A percentile compares a stretch with the other conserved stretches of the same genome.
Evolutionary conservation across 2,113 vertebrate species (phyloP).

Genomic region (Lipophrys pholis): DNA sequence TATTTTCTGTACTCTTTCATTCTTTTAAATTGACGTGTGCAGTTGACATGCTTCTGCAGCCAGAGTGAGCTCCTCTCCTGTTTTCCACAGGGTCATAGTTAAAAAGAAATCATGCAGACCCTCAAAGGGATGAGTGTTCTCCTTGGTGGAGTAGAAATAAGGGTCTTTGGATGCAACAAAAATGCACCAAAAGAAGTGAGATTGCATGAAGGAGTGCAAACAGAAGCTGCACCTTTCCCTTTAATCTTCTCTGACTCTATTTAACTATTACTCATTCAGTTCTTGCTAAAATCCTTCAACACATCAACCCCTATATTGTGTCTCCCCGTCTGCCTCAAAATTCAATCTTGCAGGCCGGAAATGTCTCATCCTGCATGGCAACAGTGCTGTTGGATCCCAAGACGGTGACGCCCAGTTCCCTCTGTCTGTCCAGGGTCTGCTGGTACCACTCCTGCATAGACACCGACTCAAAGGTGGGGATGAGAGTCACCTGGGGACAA

Average conservation of each 20-base stretch:
- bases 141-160: slow-evolving; percentile 6
- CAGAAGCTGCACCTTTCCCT: neutral
- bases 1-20: neutral
- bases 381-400: slow-evolving; percentile 95
- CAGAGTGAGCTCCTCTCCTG: slow-evolving; percentile 50
- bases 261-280: neutral
- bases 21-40: no score
- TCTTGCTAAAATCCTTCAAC: neutral
- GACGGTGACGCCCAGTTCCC: slow-evolving; percentile 88
- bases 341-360: slow-evolving; percentile 96
- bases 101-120: slow-evolving; percentile 49
- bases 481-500: slow-evolving; percentile 87
- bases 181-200: slow-evolving; percentile 16
- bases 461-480: slow-evolving; percentile 92
- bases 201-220: neutral
- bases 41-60: slow-evolving; percentile 27
- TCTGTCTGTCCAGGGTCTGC: slow-evolving; percentile 88
- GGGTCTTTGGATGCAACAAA: slow-evolving; percentile 21
- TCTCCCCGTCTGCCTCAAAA: slow-evolving; percentile 79
- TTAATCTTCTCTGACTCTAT: neutral
- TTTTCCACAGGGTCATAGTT: slow-evolving; percentile 52
- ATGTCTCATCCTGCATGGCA: slow-evolving; percentile 95
- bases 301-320: neutral
- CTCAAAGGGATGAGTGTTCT: slow-evolving; percentile 7
- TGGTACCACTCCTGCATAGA: slow-evolving; percentile 93